Base-by-base conservation (phyloP, 2,888 invertebrate genomes). In the Leptinotarsa haldemani region DNA sequence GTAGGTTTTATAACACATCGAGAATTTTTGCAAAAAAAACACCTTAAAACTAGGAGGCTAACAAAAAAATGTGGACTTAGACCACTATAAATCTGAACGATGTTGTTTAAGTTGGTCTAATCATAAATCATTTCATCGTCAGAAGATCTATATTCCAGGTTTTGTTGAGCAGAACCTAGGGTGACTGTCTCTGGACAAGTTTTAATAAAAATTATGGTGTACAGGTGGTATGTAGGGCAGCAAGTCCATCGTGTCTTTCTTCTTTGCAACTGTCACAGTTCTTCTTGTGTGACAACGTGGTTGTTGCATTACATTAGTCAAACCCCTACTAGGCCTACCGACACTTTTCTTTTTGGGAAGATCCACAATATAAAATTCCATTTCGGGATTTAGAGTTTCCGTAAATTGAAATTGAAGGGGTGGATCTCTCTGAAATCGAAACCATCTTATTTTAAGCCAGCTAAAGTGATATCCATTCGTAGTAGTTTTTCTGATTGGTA, bases 401-500 rank as follows among this genome's bases (percentile, higher is more conserved):
- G 18, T 22, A 15, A 22, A 63, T 63, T 63, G 63, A 63, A 63
- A 63, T 63, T 63, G 63, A 63, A 22, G 52, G 2, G 50, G 22
- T 22, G 22, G 25, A 66, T 48, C 66, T 52, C 66, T 46, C 48
- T 48, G 47, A 52, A 66, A 66, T 48, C 48, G 66, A 48, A 48
- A 52, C 52, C 66, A 66, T 52, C n/a, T 48, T 18, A 52, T 66
- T 52, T 22, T 9, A 48, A 66, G 48, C 69, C 69, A 69, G 22
- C 30, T 61, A 4, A 69, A 58, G 30, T 58, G 18, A 20, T 61
- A 48, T n/a, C 69, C 69, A 48, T 58, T 30, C 47, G 61, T 69
- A 20, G 47, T 69, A 30, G 25, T 69, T n/a, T 69, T 69, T 30
- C 69, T 1, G n/a, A 69, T 69, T 58, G 40, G 69, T 69, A 48